Evolutionary conservation across 2,113 vertebrate species (phyloP).

Genomic region (Haplochromis burtoni): DNA sequence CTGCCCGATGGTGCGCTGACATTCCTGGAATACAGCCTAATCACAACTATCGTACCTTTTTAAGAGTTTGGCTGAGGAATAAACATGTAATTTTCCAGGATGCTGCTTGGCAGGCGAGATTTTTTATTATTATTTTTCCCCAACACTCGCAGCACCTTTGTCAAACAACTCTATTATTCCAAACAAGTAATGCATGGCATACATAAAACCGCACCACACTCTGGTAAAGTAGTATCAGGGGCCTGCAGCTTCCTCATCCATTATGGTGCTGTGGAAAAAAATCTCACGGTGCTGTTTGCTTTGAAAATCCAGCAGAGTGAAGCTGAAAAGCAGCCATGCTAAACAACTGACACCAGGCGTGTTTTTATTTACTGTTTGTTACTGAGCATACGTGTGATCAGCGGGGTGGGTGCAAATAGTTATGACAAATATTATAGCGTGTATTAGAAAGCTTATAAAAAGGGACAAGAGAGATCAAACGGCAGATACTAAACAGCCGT

Average conservation of each 20-base stretch:
- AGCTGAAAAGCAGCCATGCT: background rate
- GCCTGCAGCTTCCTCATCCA: slow-evolving; percentile 13
- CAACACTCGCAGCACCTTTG: background rate
- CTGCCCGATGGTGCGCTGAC: background rate
- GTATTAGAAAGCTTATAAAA: background rate
- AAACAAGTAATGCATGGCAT: slow-evolving; percentile 14
- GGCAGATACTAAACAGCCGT: background rate
- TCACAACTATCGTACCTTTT: background rate
- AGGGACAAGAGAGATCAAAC: background rate
- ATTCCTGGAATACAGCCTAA: background rate
- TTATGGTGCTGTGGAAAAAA: slow-evolving; percentile 31
- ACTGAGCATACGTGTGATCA: background rate
- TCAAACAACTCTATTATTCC: slow-evolving; percentile 15
- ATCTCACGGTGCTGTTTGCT: slow-evolving; percentile 36
- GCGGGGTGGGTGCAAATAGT: background rate
- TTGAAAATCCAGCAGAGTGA: slow-evolving; percentile 45
- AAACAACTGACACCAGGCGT: slow-evolving; percentile 24
- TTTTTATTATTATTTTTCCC: background rate
- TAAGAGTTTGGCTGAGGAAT: background rate
- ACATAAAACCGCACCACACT: slow-evolving; percentile 8
- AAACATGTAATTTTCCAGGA: background rate
- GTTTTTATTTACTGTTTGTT: slow-evolving; percentile 47
- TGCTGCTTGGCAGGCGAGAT: background rate
- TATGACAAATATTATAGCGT: background rate
- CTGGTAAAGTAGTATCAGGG: background rate